These are phyloP conservation scores for Pogonognathellus flavescens DNA, from an alignment of 1,140 invertebrate species.

Conservation along the genomic window DNA sequence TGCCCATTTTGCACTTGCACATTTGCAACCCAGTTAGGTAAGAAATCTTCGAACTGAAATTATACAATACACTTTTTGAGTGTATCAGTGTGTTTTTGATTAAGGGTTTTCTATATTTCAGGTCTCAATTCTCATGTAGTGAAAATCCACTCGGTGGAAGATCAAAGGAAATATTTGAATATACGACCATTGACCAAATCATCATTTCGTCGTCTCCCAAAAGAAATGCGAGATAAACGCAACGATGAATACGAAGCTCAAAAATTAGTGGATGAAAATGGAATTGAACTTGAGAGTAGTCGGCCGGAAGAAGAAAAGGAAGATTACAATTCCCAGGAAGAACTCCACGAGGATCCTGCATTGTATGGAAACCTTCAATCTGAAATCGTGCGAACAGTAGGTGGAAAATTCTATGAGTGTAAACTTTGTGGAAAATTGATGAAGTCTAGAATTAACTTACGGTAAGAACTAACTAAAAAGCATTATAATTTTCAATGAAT, in stretches of 20 bases:
- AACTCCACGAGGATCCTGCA: neutral
- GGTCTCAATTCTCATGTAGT: slow-evolving; percentile 12
- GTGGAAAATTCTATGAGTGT: slow-evolving; percentile 19
- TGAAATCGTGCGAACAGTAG: neutral
- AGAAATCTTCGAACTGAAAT: too few relatives aligned
- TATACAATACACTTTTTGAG: too few relatives aligned
- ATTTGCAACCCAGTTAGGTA: slow-evolving; percentile 7
- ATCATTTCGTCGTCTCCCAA: neutral
- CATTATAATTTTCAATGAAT: neutral
- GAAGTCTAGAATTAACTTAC: neutral
- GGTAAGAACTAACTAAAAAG: too few relatives aligned
- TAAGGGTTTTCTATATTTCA: too few relatives aligned
- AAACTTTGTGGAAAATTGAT: neutral
- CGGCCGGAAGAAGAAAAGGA: neutral
- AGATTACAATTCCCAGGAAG: neutral
- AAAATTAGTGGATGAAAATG: neutral
- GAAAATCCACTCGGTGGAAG: slow-evolving; percentile 3
- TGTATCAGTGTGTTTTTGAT: too few relatives aligned
- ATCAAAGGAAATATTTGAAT: slow-evolving; percentile 8
- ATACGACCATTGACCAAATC: neutral
- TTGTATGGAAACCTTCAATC: slow-evolving; percentile 1
- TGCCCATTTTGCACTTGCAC: slow-evolving; percentile 39
- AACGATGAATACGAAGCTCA: neutral
- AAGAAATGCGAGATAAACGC: neutral
- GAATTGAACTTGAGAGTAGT: neutral